Percentiles rank a stretch among this genome's conserved stretches.
These are phyloP conservation scores for Drosophila kanapiae DNA, from an alignment of 1,140 invertebrate genomes.

Conservation along the genomic window DNA sequence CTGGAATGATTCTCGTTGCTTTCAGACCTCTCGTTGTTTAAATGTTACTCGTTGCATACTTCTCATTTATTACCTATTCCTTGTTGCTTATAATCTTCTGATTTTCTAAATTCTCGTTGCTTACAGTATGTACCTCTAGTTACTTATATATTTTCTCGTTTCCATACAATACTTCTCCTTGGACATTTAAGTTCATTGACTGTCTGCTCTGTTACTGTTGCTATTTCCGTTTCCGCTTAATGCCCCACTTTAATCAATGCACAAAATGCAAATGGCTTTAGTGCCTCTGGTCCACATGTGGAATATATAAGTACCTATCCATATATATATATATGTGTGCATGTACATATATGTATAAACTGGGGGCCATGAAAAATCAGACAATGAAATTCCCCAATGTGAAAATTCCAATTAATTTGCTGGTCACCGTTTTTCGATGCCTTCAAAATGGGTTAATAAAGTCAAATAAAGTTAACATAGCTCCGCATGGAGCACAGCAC, in stretches of 20 bases:
- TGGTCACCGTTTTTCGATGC: slow-evolving; percentile 71
- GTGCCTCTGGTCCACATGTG: slow-evolving; percentile 37
- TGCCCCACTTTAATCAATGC: slow-evolving; percentile 54
- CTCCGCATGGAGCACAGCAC: neutral
- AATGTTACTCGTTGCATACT: neutral
- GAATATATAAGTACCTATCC: neutral
- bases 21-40: neutral
- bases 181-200: slow-evolving; percentile 27
- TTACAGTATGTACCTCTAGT: no score
- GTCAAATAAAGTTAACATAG: slow-evolving; percentile 72
- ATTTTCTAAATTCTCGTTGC: neutral
- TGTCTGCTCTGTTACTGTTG: neutral
- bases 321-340: neutral
- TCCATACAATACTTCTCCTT: neutral
- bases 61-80: no score
- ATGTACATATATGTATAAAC: slow-evolving; percentile 1
- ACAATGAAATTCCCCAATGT: slow-evolving; percentile 64
- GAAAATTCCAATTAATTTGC: slow-evolving; percentile 79
- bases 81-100: neutral
- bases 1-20: neutral
- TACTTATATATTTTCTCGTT: neutral
- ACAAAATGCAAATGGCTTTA: slow-evolving; percentile 65
- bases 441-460: slow-evolving; percentile 78
- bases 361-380: slow-evolving; percentile 50
- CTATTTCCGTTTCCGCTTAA: slow-evolving; percentile 21